A percentile compares a stretch with the other conserved stretches of the same genome.
Conservation (phyloP, 2,888 invertebrate species). For the Ichneumoninae sp. region DNA sequence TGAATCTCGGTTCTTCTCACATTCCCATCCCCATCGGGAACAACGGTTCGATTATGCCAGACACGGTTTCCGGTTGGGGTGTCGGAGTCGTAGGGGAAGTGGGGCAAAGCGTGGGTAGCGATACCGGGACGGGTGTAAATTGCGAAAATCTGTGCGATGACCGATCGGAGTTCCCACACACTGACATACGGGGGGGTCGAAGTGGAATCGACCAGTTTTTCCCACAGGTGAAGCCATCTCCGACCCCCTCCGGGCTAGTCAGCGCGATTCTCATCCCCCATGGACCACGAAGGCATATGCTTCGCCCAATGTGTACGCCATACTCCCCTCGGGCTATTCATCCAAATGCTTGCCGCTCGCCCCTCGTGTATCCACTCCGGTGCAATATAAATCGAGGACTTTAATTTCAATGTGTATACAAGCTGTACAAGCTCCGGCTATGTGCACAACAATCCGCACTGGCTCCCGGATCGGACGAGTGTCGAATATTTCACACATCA, state of each 20-base stretch:
- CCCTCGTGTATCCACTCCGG: slow-evolving; percentile 37
- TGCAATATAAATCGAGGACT: slow-evolving; percentile 50
- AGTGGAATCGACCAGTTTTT: slow-evolving; percentile 36
- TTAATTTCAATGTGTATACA: slow-evolving; percentile 38
- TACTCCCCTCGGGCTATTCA: slow-evolving; percentile 44
- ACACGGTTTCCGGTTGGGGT: slow-evolving; percentile 28
- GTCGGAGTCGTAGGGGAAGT: background rate
- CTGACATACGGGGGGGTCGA: background rate
- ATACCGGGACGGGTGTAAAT: slow-evolving; percentile 30
- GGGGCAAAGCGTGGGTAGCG: slow-evolving; percentile 14
- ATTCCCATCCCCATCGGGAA: background rate
- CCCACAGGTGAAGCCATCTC: slow-evolving; percentile 49
- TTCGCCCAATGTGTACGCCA: slow-evolving; percentile 34
- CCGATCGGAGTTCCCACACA: slow-evolving; percentile 50
- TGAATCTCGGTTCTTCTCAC: background rate
- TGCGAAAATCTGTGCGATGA: slow-evolving; percentile 49
- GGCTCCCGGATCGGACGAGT: background rate
- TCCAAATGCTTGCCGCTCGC: slow-evolving; percentile 17
- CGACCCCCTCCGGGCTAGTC: slow-evolving; percentile 3
- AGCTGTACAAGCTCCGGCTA: slow-evolving; percentile 35
- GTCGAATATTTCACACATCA: background rate
- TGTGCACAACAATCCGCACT: background rate
- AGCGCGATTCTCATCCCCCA: slow-evolving; percentile 39
- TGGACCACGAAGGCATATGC: slow-evolving; percentile 52
- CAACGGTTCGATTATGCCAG: slow-evolving; percentile 19